These are phyloP conservation scores for Lissonota sp. DNA, from an alignment of 2,888 invertebrate species.

Conservation along the genomic window DNA sequence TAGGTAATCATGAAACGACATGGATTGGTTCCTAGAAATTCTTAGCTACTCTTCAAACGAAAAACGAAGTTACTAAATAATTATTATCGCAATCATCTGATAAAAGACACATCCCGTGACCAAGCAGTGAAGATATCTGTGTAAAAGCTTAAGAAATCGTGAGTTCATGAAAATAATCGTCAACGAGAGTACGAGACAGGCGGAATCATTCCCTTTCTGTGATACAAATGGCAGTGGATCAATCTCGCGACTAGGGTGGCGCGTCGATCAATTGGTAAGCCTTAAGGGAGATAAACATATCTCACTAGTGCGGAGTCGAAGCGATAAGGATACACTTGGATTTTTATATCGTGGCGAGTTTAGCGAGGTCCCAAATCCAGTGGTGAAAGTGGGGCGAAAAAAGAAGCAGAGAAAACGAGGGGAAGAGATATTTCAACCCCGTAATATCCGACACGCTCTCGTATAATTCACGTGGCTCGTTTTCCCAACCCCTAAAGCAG, in stretches of 20 bases:
- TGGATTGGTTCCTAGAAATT: no score
- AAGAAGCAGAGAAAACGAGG: slow-evolving; percentile 12
- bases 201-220: neutral
- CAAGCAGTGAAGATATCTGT: no score
- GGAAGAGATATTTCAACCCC: slow-evolving; percentile 17
- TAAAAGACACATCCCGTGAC: no score
- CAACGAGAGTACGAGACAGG: neutral
- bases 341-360: slow-evolving; percentile 50
- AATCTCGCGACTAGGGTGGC: slow-evolving; percentile 3
- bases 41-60: no score
- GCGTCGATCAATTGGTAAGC: slow-evolving; percentile 30
- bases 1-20: no score
- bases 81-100: no score
- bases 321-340: slow-evolving; percentile 47
- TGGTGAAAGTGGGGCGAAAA: neutral
- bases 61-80: no score
- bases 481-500: slow-evolving; percentile 20
- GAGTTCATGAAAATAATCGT: neutral
- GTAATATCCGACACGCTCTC: slow-evolving; percentile 42
- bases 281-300: slow-evolving; percentile 24
- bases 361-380: slow-evolving; percentile 44
- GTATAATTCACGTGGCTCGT: slow-evolving; percentile 36
- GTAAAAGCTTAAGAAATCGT: no score
- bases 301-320: slow-evolving; percentile 29
- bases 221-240: neutral